Base-by-base conservation (phyloP, 2,888 invertebrate species). In the Dolomedes plantarius region DNA sequence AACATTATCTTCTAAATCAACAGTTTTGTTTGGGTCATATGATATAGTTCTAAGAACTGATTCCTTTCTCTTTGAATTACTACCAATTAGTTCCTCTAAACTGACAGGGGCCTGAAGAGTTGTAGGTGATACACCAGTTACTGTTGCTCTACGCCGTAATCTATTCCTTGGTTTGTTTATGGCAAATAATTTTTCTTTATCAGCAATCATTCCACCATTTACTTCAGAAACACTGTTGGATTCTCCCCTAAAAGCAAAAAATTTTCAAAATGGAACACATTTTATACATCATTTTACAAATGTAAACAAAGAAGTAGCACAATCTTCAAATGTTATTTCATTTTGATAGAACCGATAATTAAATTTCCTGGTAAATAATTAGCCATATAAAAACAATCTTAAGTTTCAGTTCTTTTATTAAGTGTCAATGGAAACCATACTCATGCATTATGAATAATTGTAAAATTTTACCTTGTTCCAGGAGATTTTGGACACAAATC, bases 81-180 rank as follows among this genome's bases (percentile, higher is more conserved):
- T 74, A n/a, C 86, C 76, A n/a, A 89, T 88, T 11, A 89, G 73
- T 46, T 89, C 89, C 90, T 95, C 95, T 78, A 95, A 93, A 90
- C 94, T 93, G 89, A 94, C 93, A 87, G 89, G 93, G 77, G 94
- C 94, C 36, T 94, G 92, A 89, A 93, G 93, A 88, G 93, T 93
- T 16, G 93, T 93, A n/a, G 95, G 94, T 89, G 94, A 94, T 78
- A 94, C 95, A 19, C 98, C 97, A 89, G 96, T 95, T 88, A 98
- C 96, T 0, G 97, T 96, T 89, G 97, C 96, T 19, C 98, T 93
- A 7, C 97, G 93, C 90, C 96, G 95, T 46, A 95, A 93, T 88
- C 95, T 93, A 31, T 94, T 93, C 85, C 95, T 93, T 5, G 96
- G 82, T 67, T 80, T 83, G 29, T 78, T 78, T 0, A 80, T 62